Evolutionary conservation across 2,888 invertebrate genomes (phyloP), one percentile per base, ranked within the genome.

Genomic region (Mesorhabditis spiculigera): DNA sequence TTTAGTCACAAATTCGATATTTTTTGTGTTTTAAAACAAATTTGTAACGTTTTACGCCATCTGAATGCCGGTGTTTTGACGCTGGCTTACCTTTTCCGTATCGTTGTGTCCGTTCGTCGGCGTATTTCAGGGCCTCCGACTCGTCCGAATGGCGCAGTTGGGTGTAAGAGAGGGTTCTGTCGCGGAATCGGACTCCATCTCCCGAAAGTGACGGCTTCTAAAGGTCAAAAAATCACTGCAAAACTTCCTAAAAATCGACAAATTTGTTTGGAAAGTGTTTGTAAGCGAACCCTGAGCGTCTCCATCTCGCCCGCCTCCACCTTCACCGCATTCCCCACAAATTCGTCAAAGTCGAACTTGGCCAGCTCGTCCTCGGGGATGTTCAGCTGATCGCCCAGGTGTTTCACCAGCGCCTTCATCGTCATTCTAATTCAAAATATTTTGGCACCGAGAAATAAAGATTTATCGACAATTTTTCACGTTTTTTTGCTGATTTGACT

Each of bases 241-340:
- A 50, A 50, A 13, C 58, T 50, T 50, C n/a, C n/a, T 10, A 50
- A 13, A n/a, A n/a, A 13, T 50, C n/a, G 10, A 13, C 10, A 50
- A 50, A 50, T 13, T 10, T 2, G n/a, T 50, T 3, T 50, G 58
- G 58, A 50, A 50, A 50, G 58, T 10, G n/a, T 50, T 50, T 50
- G 58, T 10, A 50, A 50, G n/a, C 58, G 16, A 44, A 75, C 72
- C 62, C 80, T 65, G 13, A 81, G 71, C 5, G 79, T 80, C 45
- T 79, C 72, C 58, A 81, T 67, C 65, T 81, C 81, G 41, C 81
- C 81, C n/a, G 72, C 75, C 63, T 82, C 79, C 63, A 82, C 82
- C 73, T 81, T 83, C 45, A 84, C 82, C 4, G 84, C 84, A 68
- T 82, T 78, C 65, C 82, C 82, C 8, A 84, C 83, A 70, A 84